These are phyloP conservation scores for Halictus rubicundus DNA, from an alignment of 1,140 invertebrate genomes.

Conservation along the genomic window DNA sequence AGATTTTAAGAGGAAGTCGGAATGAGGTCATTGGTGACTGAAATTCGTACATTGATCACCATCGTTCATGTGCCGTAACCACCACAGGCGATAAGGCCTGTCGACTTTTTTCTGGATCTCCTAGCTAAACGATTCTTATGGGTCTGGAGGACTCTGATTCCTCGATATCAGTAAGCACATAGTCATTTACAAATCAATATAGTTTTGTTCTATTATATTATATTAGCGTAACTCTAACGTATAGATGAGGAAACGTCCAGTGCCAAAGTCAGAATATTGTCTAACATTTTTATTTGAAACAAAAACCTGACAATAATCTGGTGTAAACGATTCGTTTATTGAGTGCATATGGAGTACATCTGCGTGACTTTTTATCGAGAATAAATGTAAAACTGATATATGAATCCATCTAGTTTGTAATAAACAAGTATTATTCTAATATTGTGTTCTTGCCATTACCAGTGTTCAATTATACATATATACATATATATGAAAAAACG, in stretches of 20 bases:
- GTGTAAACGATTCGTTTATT: constrained; percentile 61
- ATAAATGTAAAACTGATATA: constrained; percentile 61
- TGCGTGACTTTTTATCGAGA: constrained; percentile 57
- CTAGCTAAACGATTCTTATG: too few species aligned
- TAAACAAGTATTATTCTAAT: constrained; percentile 65
- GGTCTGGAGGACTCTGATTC: too few species aligned
- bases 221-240: constrained; percentile 42
- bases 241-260: constrained; percentile 60
- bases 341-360: constrained; percentile 47
- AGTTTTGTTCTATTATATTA: constrained; percentile 35
- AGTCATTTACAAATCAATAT: constrained; percentile 44
- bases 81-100: too few species aligned
- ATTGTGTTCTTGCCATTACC: constrained; percentile 31
- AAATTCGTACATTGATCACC: too few species aligned
- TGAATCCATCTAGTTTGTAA: constrained; percentile 65
- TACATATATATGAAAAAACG: not conserved
- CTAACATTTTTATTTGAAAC: constrained; percentile 54
- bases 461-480: constrained; percentile 30
- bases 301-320: constrained; percentile 70
- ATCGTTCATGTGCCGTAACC: too few species aligned
- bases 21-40: too few species aligned
- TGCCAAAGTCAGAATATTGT: constrained; percentile 69
- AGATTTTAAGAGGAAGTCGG: too few species aligned
- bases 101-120: too few species aligned
- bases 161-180: constrained; percentile 26